Percentiles rank a stretch among this genome's conserved stretches.
Conservation (phyloP, 1,140 invertebrate genomes). For the Adelges cooleyi region DNA sequence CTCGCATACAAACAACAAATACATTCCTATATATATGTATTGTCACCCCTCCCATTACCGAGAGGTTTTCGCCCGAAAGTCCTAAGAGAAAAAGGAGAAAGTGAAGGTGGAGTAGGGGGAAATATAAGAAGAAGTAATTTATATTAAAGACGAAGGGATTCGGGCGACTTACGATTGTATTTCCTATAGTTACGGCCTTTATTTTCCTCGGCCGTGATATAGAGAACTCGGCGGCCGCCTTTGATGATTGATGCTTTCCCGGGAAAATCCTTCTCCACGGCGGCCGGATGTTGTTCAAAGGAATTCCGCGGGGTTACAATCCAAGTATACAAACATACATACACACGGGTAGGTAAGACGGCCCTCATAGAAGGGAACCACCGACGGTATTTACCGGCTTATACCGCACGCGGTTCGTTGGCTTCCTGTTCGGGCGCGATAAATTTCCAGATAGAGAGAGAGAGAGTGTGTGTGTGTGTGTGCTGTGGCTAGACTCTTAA, state of each 20-base stretch:
- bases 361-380: neutral
- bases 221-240: neutral
- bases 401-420: constrained; percentile 11
- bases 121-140: constrained; percentile 21
- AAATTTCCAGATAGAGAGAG: neutral
- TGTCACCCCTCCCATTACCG: neutral
- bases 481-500: constrained; percentile 14
- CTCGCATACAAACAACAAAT: too few species aligned
- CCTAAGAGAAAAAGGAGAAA: neutral
- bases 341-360: too few species aligned
- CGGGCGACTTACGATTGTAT: constrained; percentile 26
- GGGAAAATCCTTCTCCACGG: neutral
- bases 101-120: too few species aligned
- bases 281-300: constrained; percentile 21
- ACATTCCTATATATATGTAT: too few species aligned
- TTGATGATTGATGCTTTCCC: constrained; percentile 27
- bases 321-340: neutral
- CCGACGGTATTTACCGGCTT: constrained; percentile 6
- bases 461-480: too few species aligned
- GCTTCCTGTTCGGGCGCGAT: constrained; percentile 18
- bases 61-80: neutral
- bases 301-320: constrained; percentile 7
- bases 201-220: constrained; percentile 6
- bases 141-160: constrained; percentile 29
- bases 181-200: neutral